phyloP scores from a whole-genome alignment of 2,888 invertebrate genomes.

The Dermolepida albohirtum region DNA sequence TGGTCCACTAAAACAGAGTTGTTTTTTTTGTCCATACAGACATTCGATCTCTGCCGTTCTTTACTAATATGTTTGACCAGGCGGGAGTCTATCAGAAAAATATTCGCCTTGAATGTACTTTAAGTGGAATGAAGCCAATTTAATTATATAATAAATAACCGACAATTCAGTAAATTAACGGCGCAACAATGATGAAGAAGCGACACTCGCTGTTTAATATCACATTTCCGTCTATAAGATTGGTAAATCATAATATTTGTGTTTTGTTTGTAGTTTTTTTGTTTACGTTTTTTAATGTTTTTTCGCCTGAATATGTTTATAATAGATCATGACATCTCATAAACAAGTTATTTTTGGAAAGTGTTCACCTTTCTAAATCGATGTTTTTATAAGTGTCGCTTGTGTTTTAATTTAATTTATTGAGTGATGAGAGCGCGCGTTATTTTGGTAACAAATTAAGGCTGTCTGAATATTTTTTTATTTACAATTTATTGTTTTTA shows the following conservation, averaged over 20 bases:
- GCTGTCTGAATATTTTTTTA: too few species aligned
- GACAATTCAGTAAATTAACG: slow-evolving; percentile 29
- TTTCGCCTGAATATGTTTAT: slow-evolving; percentile 1
- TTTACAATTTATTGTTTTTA: too few species aligned
- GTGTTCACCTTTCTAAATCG: too few species aligned
- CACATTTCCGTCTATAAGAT: slow-evolving; percentile 38
- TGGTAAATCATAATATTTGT: slow-evolving; percentile 35
- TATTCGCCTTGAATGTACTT: slow-evolving; percentile 39
- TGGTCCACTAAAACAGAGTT: too few species aligned
- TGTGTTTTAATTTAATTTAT: too few species aligned
- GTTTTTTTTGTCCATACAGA: too few species aligned
- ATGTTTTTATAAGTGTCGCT: too few species aligned
- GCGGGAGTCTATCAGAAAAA: slow-evolving; percentile 1
- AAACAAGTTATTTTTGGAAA: too few species aligned
- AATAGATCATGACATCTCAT: background rate
- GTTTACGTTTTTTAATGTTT: background rate
- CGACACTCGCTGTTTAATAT: slow-evolving; percentile 43
- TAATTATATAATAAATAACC: slow-evolving; percentile 42
- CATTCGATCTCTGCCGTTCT: too few species aligned
- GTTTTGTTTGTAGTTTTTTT: slow-evolving; percentile 4
- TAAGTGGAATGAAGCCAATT: slow-evolving; percentile 42
- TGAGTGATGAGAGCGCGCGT: too few species aligned
- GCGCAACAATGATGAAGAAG: slow-evolving; percentile 39
- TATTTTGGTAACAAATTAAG: too few species aligned
- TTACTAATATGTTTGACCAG: too few species aligned